Percentiles rank a stretch among this genome's conserved stretches.
These are phyloP conservation scores for Drosophila nr. perissopoda DNA, from an alignment of 2,888 invertebrate species.

Conservation along the genomic window DNA sequence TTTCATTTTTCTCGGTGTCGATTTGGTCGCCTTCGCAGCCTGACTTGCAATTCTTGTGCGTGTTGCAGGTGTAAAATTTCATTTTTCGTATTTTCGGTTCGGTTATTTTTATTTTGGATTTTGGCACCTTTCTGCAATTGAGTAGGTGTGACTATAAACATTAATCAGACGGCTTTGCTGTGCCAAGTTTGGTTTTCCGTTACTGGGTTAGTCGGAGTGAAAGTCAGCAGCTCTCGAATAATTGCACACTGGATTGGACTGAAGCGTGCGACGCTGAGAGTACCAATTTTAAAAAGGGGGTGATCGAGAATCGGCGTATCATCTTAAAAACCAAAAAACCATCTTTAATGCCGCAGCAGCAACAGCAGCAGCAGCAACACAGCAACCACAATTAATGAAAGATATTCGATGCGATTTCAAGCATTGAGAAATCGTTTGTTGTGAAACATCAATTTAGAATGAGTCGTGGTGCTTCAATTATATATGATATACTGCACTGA, in stretches of 20 bases:
- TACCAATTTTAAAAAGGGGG: slow-evolving; percentile 39
- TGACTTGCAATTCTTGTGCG: slow-evolving; percentile 71
- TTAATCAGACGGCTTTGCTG: slow-evolving; percentile 64
- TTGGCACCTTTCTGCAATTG: slow-evolving; percentile 70
- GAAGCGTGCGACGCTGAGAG: slow-evolving; percentile 21
- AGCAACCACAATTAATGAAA: slow-evolving; percentile 41
- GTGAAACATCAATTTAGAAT: slow-evolving; percentile 1
- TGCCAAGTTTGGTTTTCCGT: slow-evolving; percentile 22
- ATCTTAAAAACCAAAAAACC: slow-evolving; percentile 16
- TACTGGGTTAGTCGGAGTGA: slow-evolving; percentile 66
- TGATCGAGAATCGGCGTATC: slow-evolving; percentile 46
- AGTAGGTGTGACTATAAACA: slow-evolving; percentile 74
- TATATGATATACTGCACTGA: background rate
- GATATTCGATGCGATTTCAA: slow-evolving; percentile 26
- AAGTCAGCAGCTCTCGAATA: slow-evolving; percentile 46
- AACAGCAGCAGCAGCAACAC: background rate
- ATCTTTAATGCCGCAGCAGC: slow-evolving; percentile 17
- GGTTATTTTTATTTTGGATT: slow-evolving; percentile 23
- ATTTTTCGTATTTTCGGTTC: slow-evolving; percentile 6
- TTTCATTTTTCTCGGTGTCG: slow-evolving; percentile 13
- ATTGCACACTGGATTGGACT: slow-evolving; percentile 26
- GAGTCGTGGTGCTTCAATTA: slow-evolving; percentile 4
- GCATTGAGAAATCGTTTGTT: slow-evolving; percentile 7
- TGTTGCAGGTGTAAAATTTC: slow-evolving; percentile 74
- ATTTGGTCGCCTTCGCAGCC: slow-evolving; percentile 26